A percentile compares a stretch with the other conserved stretches of the same genome.
These are phyloP conservation scores for Leptura quadrifasciata DNA, from an alignment of 2,888 invertebrate genomes.

Conservation along the genomic window DNA sequence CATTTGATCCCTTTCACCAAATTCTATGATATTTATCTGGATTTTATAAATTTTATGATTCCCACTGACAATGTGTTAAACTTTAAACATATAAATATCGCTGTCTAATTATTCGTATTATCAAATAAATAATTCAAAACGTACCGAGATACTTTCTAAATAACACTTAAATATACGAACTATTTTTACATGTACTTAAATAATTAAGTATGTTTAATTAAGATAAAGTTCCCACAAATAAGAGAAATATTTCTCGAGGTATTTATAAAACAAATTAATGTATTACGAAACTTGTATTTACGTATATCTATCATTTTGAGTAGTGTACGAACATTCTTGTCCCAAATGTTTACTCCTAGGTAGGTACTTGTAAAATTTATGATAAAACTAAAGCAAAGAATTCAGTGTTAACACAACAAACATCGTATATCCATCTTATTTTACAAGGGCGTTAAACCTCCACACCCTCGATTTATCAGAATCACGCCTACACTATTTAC, in stretches of 20 bases:
- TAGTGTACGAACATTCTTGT: not conserved
- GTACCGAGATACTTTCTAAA: constrained; percentile 18
- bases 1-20: too few relatives aligned
- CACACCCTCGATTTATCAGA: constrained; percentile 2
- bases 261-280: not conserved
- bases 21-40: too few relatives aligned
- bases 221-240: constrained; percentile 4
- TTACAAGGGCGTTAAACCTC: not conserved
- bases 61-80: not conserved
- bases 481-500: not conserved
- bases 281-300: not conserved
- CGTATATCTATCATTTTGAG: not conserved
- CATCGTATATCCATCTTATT: not conserved
- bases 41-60: too few relatives aligned
- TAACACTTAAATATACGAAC: not conserved
- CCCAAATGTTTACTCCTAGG: not conserved
- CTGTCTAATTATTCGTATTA: constrained; percentile 11
- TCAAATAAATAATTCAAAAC: constrained; percentile 10
- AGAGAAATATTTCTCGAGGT: constrained; percentile 3
- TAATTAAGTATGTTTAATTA: not conserved
- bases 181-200: not conserved
- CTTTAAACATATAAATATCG: not conserved
- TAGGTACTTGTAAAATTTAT: not conserved
- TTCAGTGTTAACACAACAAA: constrained; percentile 17
- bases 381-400: constrained; percentile 22